A percentile compares a stretch with the other conserved stretches of the same genome.
Evolutionary conservation across 2,113 vertebrate species (phyloP).

Genomic region (Nyctereutes procyonoides): DNA sequence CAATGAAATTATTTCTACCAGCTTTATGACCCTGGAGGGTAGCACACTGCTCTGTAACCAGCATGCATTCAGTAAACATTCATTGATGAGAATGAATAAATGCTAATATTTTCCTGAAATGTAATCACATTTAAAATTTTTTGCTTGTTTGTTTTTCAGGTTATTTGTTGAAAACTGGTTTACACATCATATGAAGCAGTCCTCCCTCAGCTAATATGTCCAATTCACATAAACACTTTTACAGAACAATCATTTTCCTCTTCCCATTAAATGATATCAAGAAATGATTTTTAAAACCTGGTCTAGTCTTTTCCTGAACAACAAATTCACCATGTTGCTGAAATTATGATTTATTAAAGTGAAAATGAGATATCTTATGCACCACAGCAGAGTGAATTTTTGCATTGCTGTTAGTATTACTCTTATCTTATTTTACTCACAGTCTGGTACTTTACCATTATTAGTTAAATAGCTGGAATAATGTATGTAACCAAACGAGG

Average conservation of each 20-base stretch:
- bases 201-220: background rate
- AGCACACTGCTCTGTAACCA: background rate
- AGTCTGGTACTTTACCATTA: conserved; percentile 20
- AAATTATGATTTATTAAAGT: conserved; percentile 63
- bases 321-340: background rate
- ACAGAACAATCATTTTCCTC: conserved; percentile 9
- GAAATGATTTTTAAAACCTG: conserved; percentile 47
- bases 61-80: background rate
- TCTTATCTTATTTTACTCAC: conserved; percentile 47
- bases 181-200: background rate
- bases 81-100: background rate
- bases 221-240: background rate
- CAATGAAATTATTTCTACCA: background rate
- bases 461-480: conserved; percentile 54
- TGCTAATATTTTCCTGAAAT: conserved; percentile 9
- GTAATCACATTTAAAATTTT: background rate
- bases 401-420: background rate
- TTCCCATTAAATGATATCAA: background rate
- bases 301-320: conserved; percentile 17
- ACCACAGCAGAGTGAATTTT: conserved; percentile 21
- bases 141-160: background rate
- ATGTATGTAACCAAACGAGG: conserved; percentile 37
- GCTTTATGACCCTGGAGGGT: background rate
- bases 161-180: background rate
- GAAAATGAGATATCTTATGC: conserved; percentile 41